Evolutionary conservation across 2,888 invertebrate genomes (phyloP).

Genomic region (Nysson spinosus): DNA sequence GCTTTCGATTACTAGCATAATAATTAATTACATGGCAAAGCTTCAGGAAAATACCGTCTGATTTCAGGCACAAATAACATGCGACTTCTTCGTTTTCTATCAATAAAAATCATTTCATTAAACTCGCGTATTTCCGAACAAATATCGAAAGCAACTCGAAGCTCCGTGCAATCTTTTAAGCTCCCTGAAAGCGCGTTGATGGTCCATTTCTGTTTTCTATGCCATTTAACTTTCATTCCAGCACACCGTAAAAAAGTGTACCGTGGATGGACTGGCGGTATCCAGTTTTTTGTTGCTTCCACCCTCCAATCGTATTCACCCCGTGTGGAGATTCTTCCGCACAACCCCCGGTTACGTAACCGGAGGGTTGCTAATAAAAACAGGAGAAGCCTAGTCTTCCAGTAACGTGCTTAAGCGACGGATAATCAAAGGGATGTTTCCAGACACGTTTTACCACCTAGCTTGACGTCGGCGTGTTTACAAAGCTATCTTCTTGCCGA

Average conservation of each 20-base stretch:
- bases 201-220: no score
- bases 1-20: no score
- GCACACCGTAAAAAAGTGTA: neutral
- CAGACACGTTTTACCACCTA: neutral
- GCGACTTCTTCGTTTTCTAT: no score
- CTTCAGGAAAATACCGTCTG: no score
- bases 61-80: no score
- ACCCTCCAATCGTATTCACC: conserved; percentile 10
- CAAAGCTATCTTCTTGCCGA: neutral
- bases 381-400: conserved; percentile 10
- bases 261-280: neutral
- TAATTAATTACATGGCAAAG: no score
- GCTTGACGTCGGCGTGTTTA: neutral
- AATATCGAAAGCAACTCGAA: no score
- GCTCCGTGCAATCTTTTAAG: no score
- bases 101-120: no score
- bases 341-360: neutral
- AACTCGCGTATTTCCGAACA: no score
- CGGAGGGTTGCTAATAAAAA: conserved; percentile 36
- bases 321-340: conserved; percentile 5
- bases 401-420: conserved; percentile 4
- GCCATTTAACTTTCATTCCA: neutral
- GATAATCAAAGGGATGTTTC: conserved; percentile 21
- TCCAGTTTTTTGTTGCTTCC: neutral
- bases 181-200: no score